Percentiles rank a stretch among this genome's conserved stretches.
phyloP scores from a whole-genome alignment of 2,888 invertebrate species.

The Chymomyza procnemis region DNA sequence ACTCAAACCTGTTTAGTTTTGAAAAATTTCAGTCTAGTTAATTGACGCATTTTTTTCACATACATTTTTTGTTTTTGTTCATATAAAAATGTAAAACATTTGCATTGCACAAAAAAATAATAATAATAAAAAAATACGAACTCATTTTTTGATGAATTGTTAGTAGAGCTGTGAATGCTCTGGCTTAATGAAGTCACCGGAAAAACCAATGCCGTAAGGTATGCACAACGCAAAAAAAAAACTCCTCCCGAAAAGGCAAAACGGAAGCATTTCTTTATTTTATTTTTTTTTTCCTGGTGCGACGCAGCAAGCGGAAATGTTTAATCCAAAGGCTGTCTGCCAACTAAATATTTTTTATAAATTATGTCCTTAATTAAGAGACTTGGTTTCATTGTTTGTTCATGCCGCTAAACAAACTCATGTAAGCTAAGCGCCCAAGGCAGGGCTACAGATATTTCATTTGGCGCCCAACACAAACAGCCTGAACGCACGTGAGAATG shows the following conservation, averaged over 20 bases:
- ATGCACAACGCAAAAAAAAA: slow-evolving; percentile 3
- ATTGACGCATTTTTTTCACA: slow-evolving; percentile 65
- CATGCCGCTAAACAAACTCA: slow-evolving; percentile 35
- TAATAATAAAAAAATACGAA: neutral
- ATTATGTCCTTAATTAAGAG: slow-evolving; percentile 69
- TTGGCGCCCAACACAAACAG: slow-evolving; percentile 30
- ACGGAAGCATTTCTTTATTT: neutral
- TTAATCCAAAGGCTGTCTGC: neutral
- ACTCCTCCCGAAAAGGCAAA: neutral
- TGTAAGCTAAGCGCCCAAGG: slow-evolving; percentile 28
- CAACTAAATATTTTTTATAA: slow-evolving; percentile 67
- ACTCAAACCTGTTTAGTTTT: slow-evolving; percentile 5
- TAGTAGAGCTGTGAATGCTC: neutral
- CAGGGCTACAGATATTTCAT: slow-evolving; percentile 36
- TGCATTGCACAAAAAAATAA: neutral
- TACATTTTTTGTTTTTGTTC: neutral
- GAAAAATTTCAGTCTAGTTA: slow-evolving; percentile 1
- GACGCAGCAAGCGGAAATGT: neutral
- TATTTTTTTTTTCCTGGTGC: too few relatives aligned
- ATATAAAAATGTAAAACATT: neutral
- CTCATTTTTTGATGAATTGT: neutral
- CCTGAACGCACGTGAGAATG: slow-evolving; percentile 33
- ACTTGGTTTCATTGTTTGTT: slow-evolving; percentile 35
- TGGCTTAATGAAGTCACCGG: slow-evolving; percentile 59
- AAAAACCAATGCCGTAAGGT: slow-evolving; percentile 14